Evolutionary conservation across 2,113 vertebrate genomes (phyloP).

Genomic region (Numida meleagris): DNA sequence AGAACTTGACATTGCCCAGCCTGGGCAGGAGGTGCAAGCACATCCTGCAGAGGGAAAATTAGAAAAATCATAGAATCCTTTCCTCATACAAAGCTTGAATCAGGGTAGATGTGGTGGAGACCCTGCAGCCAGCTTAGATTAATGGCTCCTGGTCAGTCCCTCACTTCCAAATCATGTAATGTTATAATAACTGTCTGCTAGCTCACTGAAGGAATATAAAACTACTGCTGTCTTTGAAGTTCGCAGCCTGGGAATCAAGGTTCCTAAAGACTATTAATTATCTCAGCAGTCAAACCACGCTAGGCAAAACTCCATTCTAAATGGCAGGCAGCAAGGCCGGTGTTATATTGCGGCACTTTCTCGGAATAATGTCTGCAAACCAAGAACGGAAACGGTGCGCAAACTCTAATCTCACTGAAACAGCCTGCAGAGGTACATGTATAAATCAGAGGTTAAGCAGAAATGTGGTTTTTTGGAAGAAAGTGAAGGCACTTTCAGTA

Average conservation of each 20-base stretch:
- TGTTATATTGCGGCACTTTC: neutral
- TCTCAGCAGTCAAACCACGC: constrained; percentile 28
- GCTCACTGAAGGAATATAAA: constrained; percentile 40
- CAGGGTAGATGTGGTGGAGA: neutral
- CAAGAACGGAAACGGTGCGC: neutral
- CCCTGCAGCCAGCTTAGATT: neutral
- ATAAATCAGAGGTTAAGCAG: constrained; percentile 37
- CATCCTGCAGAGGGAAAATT: neutral
- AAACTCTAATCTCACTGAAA: constrained; percentile 13
- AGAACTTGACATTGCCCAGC: neutral
- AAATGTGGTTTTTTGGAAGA: constrained; percentile 1
- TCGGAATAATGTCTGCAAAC: neutral
- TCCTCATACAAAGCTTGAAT: neutral
- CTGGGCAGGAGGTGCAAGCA: neutral
- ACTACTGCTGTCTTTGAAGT: constrained; percentile 39
- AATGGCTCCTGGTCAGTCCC: neutral
- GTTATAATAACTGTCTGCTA: neutral
- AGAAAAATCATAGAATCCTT: neutral
- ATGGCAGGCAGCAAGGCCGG: neutral
- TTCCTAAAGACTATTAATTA: constrained; percentile 49
- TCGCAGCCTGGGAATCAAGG: neutral
- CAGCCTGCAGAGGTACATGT: neutral
- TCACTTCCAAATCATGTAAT: constrained; percentile 5
- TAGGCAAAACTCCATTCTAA: neutral
- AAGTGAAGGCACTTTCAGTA: neutral